These are phyloP conservation scores for Platysternon megacephalum DNA, from an alignment of 2,113 vertebrate genomes.

Conservation along the genomic window DNA sequence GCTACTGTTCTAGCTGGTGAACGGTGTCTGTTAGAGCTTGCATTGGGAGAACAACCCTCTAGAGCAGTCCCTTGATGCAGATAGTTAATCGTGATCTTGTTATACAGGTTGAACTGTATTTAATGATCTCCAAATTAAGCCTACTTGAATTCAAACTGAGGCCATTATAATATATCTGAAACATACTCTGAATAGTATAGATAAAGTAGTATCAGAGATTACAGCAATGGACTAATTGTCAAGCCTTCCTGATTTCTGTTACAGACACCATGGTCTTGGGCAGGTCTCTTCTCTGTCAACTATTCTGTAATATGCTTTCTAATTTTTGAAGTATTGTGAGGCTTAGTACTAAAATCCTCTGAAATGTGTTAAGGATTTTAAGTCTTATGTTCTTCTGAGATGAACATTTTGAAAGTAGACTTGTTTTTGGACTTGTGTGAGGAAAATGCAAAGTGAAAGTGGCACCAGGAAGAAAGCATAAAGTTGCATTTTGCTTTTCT, in stretches of 20 bases:
- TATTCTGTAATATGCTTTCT: constrained; percentile 28
- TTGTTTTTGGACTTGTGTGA: not conserved
- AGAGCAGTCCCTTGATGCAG: not conserved
- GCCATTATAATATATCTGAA: not conserved
- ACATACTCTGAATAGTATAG: not conserved
- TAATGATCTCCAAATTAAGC: not conserved
- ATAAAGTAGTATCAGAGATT: not conserved
- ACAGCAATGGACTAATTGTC: not conserved
- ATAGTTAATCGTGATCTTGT: not conserved
- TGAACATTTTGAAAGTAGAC: not conserved
- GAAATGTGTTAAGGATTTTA: constrained; percentile 25
- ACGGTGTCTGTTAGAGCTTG: not conserved
- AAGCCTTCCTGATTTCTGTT: not conserved
- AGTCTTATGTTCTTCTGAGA: constrained; percentile 2
- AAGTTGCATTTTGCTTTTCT: not conserved
- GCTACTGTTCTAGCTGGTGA: not conserved
- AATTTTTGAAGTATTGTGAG: not conserved
- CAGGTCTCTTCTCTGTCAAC: constrained; percentile 11
- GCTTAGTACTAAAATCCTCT: constrained; percentile 2
- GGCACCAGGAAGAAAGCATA: not conserved
- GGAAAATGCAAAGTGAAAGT: not conserved
- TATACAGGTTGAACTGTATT: not conserved
- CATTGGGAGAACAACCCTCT: not conserved
- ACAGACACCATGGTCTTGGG: not conserved
- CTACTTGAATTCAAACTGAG: not conserved